Evolutionary conservation across 2,113 vertebrate species (phyloP).

Genomic region (Xiphias gladius): DNA sequence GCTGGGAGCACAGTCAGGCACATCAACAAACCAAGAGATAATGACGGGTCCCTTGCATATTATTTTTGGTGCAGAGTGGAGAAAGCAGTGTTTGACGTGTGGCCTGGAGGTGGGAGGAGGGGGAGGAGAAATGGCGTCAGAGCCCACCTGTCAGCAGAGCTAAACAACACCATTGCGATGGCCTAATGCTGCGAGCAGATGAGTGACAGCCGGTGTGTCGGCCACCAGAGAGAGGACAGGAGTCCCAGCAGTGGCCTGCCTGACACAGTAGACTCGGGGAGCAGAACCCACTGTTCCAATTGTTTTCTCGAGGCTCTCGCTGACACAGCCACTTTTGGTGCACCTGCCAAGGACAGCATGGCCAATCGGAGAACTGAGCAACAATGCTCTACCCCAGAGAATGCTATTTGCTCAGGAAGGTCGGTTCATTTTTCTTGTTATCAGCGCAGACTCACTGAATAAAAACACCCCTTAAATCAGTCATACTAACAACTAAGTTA

Average conservation of each 20-base stretch:
- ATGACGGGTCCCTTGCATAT: slow-evolving; percentile 46
- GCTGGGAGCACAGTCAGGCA: slow-evolving; percentile 11
- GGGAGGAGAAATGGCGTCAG: slow-evolving; percentile 68
- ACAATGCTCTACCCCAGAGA: slow-evolving; percentile 41
- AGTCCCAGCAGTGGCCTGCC: slow-evolving; percentile 54
- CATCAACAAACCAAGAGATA: slow-evolving; percentile 41
- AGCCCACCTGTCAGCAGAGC: slow-evolving; percentile 80
- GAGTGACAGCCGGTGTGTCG: slow-evolving; percentile 76
- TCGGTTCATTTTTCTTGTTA: slow-evolving; percentile 18
- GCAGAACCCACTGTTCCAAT: slow-evolving; percentile 62
- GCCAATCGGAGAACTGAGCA: slow-evolving; percentile 48
- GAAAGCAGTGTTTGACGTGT: slow-evolving; percentile 72
- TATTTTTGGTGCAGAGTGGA: slow-evolving; percentile 74
- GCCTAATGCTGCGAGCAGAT: slow-evolving; percentile 69
- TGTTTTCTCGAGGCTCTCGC: slow-evolving; percentile 67
- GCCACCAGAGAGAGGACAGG: slow-evolving; percentile 40
- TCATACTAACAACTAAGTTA: background rate
- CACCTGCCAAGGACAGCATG: slow-evolving; percentile 66
- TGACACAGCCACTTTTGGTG: slow-evolving; percentile 70
- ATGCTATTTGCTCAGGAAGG: slow-evolving; percentile 59
- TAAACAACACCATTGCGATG: slow-evolving; percentile 84
- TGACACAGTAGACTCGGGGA: slow-evolving; percentile 71
- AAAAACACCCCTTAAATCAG: background rate
- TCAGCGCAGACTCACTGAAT: background rate
- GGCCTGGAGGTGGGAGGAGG: slow-evolving; percentile 65